A percentile compares a stretch with the other conserved stretches of the same genome.
Evolutionary conservation across 53 echinoderm and acorn worm species (phyloP).

Genomic region (Zoroaster sp.): DNA sequence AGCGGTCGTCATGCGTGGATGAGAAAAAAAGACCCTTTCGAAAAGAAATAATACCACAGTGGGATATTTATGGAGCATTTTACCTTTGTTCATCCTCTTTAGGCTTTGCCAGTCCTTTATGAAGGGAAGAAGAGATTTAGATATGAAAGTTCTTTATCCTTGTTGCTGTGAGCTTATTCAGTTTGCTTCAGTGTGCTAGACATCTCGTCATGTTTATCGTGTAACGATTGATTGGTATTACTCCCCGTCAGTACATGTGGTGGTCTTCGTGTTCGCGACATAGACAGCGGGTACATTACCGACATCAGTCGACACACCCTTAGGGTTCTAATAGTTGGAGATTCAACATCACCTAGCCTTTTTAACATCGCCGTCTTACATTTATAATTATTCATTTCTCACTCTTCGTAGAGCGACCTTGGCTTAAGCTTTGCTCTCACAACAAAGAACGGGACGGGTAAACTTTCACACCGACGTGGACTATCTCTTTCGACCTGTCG

Average conservation of each 20-base stretch:
- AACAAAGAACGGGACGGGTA: no score
- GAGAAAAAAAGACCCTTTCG: neutral
- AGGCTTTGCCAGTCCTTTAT: slow-evolving; percentile 4
- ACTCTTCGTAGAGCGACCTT: neutral
- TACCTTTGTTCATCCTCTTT: neutral
- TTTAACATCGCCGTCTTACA: no score
- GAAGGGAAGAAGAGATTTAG: neutral
- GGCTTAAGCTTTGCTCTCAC: neutral
- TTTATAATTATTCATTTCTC: neutral
- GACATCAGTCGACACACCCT: no score
- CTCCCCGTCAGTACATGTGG: no score
- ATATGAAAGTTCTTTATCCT: neutral
- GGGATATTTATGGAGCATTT: neutral
- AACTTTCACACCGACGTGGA: neutral
- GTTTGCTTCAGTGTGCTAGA: no score
- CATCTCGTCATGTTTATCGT: no score
- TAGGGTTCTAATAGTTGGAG: no score
- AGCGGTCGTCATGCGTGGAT: slow-evolving; percentile 21
- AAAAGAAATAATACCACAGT: neutral
- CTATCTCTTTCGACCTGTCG: neutral
- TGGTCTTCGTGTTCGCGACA: no score
- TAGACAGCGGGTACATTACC: no score
- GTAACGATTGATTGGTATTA: no score
- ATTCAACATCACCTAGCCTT: no score
- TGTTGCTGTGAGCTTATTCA: no score